Evolutionary conservation across 2,113 vertebrate genomes (phyloP).

Genomic region (Petromus typicus): DNA sequence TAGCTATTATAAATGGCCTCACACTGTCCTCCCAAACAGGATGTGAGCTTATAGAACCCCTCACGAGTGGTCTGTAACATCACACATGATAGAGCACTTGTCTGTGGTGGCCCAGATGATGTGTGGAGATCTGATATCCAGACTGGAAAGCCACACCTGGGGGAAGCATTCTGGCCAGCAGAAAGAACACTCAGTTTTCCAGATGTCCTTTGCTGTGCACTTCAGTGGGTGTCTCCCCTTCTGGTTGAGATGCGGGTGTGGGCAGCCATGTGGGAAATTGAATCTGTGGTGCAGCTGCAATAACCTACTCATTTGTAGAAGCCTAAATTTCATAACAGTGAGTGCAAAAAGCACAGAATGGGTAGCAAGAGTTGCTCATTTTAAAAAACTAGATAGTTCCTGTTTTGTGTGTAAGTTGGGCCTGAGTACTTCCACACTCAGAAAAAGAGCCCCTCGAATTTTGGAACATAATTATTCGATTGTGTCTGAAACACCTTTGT

Average conservation of each 20-base stretch:
- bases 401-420: conserved; percentile 28
- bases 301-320: not conserved
- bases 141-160: not conserved
- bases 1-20: not conserved
- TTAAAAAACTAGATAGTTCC: not conserved
- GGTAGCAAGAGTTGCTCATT: not conserved
- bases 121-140: not conserved
- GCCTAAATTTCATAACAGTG: not conserved
- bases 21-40: not conserved
- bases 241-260: not conserved
- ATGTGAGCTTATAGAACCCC: not conserved
- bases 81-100: not conserved
- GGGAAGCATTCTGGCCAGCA: not conserved
- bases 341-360: not conserved
- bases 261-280: not conserved
- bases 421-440: not conserved
- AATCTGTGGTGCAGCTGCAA: not conserved
- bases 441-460: not conserved
- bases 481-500: not conserved
- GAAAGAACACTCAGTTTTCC: not conserved
- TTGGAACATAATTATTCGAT: not conserved
- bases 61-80: not conserved
- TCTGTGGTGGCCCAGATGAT: not conserved
- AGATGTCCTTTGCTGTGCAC: not conserved
- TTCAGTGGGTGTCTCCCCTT: not conserved